Base-by-base conservation (phyloP, 2,113 vertebrate species). In the Erythrocebus patas region DNA sequence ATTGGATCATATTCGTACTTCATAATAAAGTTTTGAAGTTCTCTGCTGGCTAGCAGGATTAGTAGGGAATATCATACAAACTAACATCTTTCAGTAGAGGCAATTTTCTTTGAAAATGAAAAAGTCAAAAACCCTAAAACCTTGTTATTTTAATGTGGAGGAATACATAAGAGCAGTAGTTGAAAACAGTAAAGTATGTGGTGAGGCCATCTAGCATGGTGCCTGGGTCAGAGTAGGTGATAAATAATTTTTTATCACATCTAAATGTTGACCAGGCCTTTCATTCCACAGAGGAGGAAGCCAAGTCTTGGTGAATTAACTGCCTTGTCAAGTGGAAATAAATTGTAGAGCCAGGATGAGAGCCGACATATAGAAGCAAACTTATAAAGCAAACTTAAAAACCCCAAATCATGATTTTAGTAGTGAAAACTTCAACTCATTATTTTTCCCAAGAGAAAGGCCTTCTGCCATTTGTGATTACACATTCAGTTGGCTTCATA, bases 81-180 rank as follows among this genome's bases (percentile, higher is more conserved):
- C 32, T 81, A 80, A 45, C 55, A 52, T 83, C 82, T 79, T 66
- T 11, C 52, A 23, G 7, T 72, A 66, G 52, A 79, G 40, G 48
- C 57, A 55, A 83, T 75, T 93, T 93, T 93, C 50, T 59, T 18
- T 73, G 38, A 97, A 96, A 92, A 82, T 82, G 55, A 91, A 68
- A 72, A 96, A 79, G 59, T 50, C 4, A 23, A 88, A 88, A 88
- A 80, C 70, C 45, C 75, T 87, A 72, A 88, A 87, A 72, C 22
- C 16, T 72, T 89, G 48, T 75, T 87, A 55, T 91, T 96, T 95
- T 59, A 83, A 93, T 30, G 22, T 52, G 6, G 22, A 87, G 27
- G 73, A 13, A 79, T 1, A 50, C 3, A 4, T 79, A 64, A 85
- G 61, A 83, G 32, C 52, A 83, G 11, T 45, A 48, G 27, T 87